Evolutionary conservation across 2,888 invertebrate genomes (phyloP).

Genomic region (Plemyria rubiginata): DNA sequence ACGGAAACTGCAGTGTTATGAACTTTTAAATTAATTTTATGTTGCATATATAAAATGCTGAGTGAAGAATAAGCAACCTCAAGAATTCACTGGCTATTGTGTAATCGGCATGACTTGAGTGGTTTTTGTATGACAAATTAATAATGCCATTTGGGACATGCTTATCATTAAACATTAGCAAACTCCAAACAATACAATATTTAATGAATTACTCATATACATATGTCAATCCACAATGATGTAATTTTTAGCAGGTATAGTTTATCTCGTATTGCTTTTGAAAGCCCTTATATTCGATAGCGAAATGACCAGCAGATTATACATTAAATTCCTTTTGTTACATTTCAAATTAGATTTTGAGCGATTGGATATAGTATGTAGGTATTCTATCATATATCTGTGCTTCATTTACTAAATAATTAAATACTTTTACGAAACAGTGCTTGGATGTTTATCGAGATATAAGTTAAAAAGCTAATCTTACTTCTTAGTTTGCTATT

Average conservation of each 20-base stretch:
- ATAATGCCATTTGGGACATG: background rate
- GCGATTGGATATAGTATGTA: too few species aligned
- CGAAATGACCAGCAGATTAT: constrained; percentile 5
- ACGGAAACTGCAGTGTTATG: constrained; percentile 66
- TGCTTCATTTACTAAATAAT: too few species aligned
- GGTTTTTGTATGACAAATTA: background rate
- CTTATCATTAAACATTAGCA: background rate
- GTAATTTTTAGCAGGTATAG: too few species aligned
- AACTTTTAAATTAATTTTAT: constrained; percentile 62
- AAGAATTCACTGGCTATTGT: constrained; percentile 5
- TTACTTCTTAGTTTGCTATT: background rate
- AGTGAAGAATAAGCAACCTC: background rate
- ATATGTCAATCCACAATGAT: background rate
- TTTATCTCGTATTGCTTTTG: too few species aligned
- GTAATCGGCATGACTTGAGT: background rate
- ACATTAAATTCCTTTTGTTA: constrained; percentile 5
- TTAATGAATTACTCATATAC: background rate
- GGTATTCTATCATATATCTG: too few species aligned
- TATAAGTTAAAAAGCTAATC: background rate
- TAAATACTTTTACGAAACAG: too few species aligned
- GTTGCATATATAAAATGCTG: constrained; percentile 5
- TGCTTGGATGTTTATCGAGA: too few species aligned
- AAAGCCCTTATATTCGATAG: background rate
- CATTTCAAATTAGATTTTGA: too few species aligned
- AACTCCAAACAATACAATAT: background rate